Percentiles rank a stretch among this genome's conserved stretches.
Evolutionary conservation across 1,140 invertebrate genomes (phyloP).

Genomic region (Camponotus vicinus): DNA sequence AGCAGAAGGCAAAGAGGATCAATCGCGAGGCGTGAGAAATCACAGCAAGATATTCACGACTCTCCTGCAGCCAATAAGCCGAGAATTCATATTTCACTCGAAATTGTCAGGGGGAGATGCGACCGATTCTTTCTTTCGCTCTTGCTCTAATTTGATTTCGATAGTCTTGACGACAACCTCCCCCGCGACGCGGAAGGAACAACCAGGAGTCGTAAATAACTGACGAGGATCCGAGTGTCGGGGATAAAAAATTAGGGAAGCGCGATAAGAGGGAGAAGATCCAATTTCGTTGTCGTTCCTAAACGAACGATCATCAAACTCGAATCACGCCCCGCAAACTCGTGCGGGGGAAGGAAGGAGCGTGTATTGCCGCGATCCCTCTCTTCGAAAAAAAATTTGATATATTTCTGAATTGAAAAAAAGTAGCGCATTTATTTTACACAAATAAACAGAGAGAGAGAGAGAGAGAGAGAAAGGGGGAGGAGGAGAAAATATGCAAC

Average conservation of each 20-base stretch:
- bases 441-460: slow-evolving; percentile 1
- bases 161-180: slow-evolving; percentile 64
- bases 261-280: slow-evolving; percentile 57
- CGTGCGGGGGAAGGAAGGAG: not conserved
- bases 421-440: no score
- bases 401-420: slow-evolving; percentile 12
- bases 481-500: not conserved
- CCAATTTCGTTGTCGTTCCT: slow-evolving; percentile 71
- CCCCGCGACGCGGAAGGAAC: slow-evolving; percentile 51
- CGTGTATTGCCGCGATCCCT: slow-evolving; percentile 8
- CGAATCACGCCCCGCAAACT: slow-evolving; percentile 48
- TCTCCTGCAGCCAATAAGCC: slow-evolving; percentile 69
- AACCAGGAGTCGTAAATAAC: slow-evolving; percentile 81
- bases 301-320: slow-evolving; percentile 76
- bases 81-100: slow-evolving; percentile 76
- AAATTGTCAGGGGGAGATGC: slow-evolving; percentile 67
- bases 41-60: slow-evolving; percentile 12
- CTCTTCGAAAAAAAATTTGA: not conserved
- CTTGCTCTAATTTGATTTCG: slow-evolving; percentile 79
- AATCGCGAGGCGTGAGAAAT: slow-evolving; percentile 79
- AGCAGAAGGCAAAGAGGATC: slow-evolving; percentile 53
- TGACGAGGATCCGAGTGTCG: slow-evolving; percentile 74
- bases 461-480: not conserved
- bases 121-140: slow-evolving; percentile 49
- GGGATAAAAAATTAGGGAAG: slow-evolving; percentile 64